Percentiles rank a stretch among this genome's conserved stretches.
Conservation (phyloP, 2,113 vertebrate species). For the Aspidoscelis tigris region DNA sequence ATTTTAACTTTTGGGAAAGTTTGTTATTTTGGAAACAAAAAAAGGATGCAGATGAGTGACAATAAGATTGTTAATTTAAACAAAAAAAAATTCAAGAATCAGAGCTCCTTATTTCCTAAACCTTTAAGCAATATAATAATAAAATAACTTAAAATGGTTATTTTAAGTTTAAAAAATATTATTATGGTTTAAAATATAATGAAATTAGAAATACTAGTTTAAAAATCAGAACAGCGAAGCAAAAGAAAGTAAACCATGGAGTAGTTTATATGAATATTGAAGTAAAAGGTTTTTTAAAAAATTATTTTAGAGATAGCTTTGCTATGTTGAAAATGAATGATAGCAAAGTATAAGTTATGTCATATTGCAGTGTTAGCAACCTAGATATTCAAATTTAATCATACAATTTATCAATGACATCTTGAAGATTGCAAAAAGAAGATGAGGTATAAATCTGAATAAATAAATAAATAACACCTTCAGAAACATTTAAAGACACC, state of each 20-base stretch:
- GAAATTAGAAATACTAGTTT: neutral
- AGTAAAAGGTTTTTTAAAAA: neutral
- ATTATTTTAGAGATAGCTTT: neutral
- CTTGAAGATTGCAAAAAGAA: neutral
- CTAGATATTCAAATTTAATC: neutral
- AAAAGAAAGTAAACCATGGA: neutral
- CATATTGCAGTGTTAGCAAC: neutral
- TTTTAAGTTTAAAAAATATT: too few species aligned
- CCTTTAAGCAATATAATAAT: too few species aligned
- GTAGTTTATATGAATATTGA: neutral
- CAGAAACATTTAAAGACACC: too few species aligned
- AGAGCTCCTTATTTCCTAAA: neutral
- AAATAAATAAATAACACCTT: too few species aligned
- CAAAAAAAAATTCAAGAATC: neutral
- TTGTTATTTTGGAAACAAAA: too few species aligned
- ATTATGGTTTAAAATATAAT: neutral
- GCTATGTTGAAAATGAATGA: neutral
- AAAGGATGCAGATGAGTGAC: too few species aligned
- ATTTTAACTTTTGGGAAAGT: too few species aligned
- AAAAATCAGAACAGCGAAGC: neutral
- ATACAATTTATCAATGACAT: neutral
- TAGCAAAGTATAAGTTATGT: neutral
- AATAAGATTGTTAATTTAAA: neutral
- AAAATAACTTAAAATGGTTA: too few species aligned
- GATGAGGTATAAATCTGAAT: too few species aligned